Base-by-base conservation (phyloP, 2,888 invertebrate species). In the Syrista parreyssii region DNA sequence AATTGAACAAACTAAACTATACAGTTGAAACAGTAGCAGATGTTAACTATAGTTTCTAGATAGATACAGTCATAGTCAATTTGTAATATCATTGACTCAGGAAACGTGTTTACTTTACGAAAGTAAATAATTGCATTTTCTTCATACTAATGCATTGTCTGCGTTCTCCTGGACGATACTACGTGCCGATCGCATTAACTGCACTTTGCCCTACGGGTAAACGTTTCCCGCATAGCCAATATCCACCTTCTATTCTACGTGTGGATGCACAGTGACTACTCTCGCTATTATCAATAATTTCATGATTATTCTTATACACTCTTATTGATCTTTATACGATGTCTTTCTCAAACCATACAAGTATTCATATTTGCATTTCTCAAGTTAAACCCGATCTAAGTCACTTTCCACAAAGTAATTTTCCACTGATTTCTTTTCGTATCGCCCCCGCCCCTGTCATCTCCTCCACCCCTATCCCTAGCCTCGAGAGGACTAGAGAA, bases 171-270 rank as follows among this genome's bases (percentile, higher is more conserved):
- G 55, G 55, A 55, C 23, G 55, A 23, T 23, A 55, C 55, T 77
- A 82, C 81, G 84, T 79, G 83, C 83, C 82, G 84, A 86, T 86
- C 86, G 81, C 85, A 88, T 88, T 88, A 87, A 84, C 84, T 82
- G 75, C 79, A 81, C 80, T 84, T 80, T 80, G 81, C 80, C 85
- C 83, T 76, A 76, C 78, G 82, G 87, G 84, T 86, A n/a, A n/a
- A 88, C 87, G 88, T 89, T 88, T 89, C 84, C 87, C 84, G 85
- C 86, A 85, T 84, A 85, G 89, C 85, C 89, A 89, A 89, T 89
- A 89, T 88, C 85, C 84, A 83, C n/a, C 74, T 74, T 33, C 15
- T 30, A 69, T 68, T 68, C 4, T 72, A 75, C 79, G 81, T 79
- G 80, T 73, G 75, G 74, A 79, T 79, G 79, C 82, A 78, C 81